Base-by-base conservation (phyloP, 2,113 vertebrate genomes). In the Stictonetta naevosa region DNA sequence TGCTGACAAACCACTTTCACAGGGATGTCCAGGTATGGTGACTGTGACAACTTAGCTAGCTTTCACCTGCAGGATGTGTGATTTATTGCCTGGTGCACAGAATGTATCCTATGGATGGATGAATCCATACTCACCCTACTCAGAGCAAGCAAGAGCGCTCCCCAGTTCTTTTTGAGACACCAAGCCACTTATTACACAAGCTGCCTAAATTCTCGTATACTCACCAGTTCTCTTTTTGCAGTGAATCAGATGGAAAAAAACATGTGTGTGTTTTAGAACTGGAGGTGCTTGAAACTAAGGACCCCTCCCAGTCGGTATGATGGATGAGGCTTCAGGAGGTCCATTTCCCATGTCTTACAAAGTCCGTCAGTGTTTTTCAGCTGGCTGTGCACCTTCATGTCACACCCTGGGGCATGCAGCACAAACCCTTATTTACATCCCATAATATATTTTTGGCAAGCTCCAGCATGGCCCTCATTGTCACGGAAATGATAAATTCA, bases 301-400 rank as follows among this genome's bases (percentile, higher is more conserved):
- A 36, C 25, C 8, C 4, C 6, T 53, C 19, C 0, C 0, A 91
- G 48, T 4, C 0, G 0, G 7, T 31, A 31, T 38, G 22, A 31
- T 15, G 38, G 58, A 13, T 31, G 9, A 56, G 19, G 38, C 40
- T 84, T 83, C 50, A 81, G 64, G 19, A 78, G 40, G 20, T 79
- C 85, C 1, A 1, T 58, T 82, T 79, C 26, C 29, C 25, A 34
- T 52, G 50, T 38, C 38, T 66, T 71, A 42, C 29, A 44, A 50
- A 74, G 52, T 26, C 40, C 40, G 78, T 22, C 50, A 56, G 55
- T 19, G 26, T 8, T 56, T 34, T 56, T 69, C 34, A 36, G 38
- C 3, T 60, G 85, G 2, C 50, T 48, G 17, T 22, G 44, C 13
- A 62, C 74, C 44, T 78, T 62, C 56, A 44, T 3, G 23, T 62